Evolutionary conservation across 2,888 invertebrate genomes (phyloP).

Genomic region (Campoletis raptor): DNA sequence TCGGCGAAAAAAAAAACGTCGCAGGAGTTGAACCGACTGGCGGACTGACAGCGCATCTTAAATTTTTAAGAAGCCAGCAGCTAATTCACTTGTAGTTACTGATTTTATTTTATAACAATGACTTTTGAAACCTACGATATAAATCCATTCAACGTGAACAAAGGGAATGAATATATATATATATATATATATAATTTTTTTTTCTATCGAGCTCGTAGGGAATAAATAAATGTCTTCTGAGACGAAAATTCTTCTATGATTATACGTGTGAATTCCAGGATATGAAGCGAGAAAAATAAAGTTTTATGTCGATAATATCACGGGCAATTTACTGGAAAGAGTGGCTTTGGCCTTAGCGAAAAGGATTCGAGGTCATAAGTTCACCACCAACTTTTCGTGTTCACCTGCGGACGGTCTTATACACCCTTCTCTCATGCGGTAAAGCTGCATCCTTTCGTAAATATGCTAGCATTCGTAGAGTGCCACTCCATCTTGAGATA

Average conservation of each 20-base stretch:
- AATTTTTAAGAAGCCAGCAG: not conserved
- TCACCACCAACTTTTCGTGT: constrained; percentile 53
- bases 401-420: constrained; percentile 43
- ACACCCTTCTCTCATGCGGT: not conserved
- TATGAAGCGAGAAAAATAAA: constrained; percentile 1
- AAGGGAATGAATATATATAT: not conserved
- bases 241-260: not conserved
- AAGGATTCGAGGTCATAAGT: constrained; percentile 65
- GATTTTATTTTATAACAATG: not conserved
- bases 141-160: not conserved
- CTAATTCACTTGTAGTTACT: not conserved
- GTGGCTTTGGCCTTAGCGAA: constrained; percentile 14
- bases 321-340: constrained; percentile 40
- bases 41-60: not conserved
- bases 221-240: not conserved
- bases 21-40: too few species aligned
- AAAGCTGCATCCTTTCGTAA: constrained; percentile 26
- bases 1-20: too few species aligned
- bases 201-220: not conserved
- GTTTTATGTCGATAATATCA: constrained; percentile 25
- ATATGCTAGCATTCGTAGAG: constrained; percentile 1
- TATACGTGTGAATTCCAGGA: not conserved
- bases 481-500: not conserved
- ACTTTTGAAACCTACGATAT: not conserved
- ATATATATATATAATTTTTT: too few species aligned